Evolutionary conservation across 2,797 vertebrate genomes (phyloP).

Genomic region (Eptatretus atami): DNA sequence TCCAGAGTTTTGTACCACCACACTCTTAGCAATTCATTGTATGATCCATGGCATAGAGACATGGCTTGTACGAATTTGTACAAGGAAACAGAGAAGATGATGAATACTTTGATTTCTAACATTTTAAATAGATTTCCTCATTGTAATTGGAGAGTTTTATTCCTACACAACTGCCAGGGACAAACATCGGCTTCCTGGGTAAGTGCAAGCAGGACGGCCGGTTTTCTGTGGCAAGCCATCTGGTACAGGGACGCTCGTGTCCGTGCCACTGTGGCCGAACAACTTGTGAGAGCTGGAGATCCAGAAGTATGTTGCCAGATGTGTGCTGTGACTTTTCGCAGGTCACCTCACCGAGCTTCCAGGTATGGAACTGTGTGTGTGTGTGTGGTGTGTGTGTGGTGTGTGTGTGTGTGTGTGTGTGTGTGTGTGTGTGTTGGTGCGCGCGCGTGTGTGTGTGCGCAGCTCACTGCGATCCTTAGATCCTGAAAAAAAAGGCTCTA

Average conservation of each 20-base stretch:
- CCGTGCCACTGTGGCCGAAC: slow-evolving; percentile 33
- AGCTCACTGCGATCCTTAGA: no score
- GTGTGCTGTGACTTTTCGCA: slow-evolving; percentile 41
- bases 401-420: neutral
- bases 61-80: no score
- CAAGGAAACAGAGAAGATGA: no score
- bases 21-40: no score
- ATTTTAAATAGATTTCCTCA: neutral
- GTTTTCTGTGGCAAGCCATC: slow-evolving; percentile 28
- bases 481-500: no score
- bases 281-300: slow-evolving; percentile 39
- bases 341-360: slow-evolving; percentile 31
- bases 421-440: neutral
- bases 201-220: slow-evolving; percentile 27
- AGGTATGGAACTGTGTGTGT: slow-evolving; percentile 16
- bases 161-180: slow-evolving; percentile 20
- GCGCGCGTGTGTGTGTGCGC: neutral
- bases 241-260: slow-evolving; percentile 27
- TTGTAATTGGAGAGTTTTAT: neutral
- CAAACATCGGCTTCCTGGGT: slow-evolving; percentile 34
- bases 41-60: no score
- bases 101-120: neutral
- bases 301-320: slow-evolving; percentile 35
- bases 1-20: no score
- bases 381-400: neutral